A percentile compares a stretch with the other conserved stretches of the same genome.
Conservation (phyloP, 1,140 invertebrate genomes). For the Musca vetustissima region DNA sequence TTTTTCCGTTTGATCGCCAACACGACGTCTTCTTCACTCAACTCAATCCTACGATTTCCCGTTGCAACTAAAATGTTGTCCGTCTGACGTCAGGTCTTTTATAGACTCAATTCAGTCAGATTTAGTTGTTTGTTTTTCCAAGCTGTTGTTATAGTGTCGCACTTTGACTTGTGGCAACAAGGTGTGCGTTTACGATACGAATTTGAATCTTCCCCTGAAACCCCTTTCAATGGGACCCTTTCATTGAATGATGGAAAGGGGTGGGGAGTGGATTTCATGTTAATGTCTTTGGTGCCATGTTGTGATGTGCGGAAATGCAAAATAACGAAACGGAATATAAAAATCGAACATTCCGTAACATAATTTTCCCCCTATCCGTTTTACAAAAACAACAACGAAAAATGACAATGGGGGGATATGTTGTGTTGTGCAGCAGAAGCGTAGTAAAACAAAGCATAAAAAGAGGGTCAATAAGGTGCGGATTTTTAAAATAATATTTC, state of each 20-base stretch:
- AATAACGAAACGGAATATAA: too few species aligned
- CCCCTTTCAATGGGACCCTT: background rate
- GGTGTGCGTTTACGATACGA: background rate
- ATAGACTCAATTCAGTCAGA: conserved; percentile 15
- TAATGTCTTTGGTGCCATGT: conserved; percentile 53
- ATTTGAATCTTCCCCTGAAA: background rate
- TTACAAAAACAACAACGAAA: background rate
- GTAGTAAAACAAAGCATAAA: too few species aligned
- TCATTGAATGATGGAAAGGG: background rate
- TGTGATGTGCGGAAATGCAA: conserved; percentile 11
- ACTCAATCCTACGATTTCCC: conserved; percentile 12
- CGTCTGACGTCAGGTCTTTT: conserved; percentile 16
- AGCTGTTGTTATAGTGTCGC: background rate
- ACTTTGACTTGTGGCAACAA: background rate
- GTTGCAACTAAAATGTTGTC: conserved; percentile 15
- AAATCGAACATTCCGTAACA: conserved; percentile 15
- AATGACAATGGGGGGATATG: too few species aligned
- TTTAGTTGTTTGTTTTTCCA: conserved; percentile 7
- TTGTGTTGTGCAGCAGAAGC: too few species aligned
- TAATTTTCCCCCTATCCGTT: conserved; percentile 1
- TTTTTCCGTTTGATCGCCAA: too few species aligned
- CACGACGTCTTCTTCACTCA: background rate
- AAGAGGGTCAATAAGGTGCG: too few species aligned
- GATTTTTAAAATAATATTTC: too few species aligned
- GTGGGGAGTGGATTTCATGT: conserved; percentile 23